Base-by-base conservation (phyloP, 2,797 vertebrate genomes). In the Novumbra hubbsi region DNA sequence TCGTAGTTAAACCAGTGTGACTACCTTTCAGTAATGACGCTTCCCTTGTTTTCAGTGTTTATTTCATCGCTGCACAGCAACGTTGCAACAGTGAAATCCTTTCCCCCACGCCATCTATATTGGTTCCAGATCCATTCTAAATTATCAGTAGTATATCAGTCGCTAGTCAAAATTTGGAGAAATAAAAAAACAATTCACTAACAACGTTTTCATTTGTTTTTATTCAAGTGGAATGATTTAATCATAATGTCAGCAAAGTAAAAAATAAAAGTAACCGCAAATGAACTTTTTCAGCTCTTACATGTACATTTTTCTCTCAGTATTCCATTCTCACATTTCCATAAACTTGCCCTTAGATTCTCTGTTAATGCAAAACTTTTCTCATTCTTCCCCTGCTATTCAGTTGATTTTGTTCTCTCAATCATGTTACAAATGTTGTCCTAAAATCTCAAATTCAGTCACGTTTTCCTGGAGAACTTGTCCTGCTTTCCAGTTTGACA, bases 161-260 rank as follows among this genome's bases (percentile, higher is more conserved):
- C 12, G 12, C 9, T 45, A 12, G 12, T 45, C 41, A 45, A 45
- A 1, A 45, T 45, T 45, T 45, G 11, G 55, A 6, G 9, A n/a
- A 9, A n/a, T n/a, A n/a, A 57, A 57, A 19, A 21, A 24, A 16
- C 2, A 55, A 21, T n/a, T n/a, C 19, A 24, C 55, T 8, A 5
- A 57, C 55, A 57, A 15, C 19, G 3, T 19, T n/a, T 19, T 19
- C 17, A 57, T 57, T 64, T 65, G 1, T 32, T 30, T 30, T 16
- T 30, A 65, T 70, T 84, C 60, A 57, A 69, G 69, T 83, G 78
- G 81, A 85, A 83, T 81, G 68, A 80, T 91, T 91, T 89, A 86
- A 84, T 80, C 65, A 86, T 84, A 85, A 84, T 74, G 75, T 73
- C 69, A 89, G 71, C 76, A 84, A 49, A 90, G 71, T 76, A 84